Evolutionary conservation across 2,797 vertebrate genomes (phyloP).

Genomic region (Sebastes matsubarae): DNA sequence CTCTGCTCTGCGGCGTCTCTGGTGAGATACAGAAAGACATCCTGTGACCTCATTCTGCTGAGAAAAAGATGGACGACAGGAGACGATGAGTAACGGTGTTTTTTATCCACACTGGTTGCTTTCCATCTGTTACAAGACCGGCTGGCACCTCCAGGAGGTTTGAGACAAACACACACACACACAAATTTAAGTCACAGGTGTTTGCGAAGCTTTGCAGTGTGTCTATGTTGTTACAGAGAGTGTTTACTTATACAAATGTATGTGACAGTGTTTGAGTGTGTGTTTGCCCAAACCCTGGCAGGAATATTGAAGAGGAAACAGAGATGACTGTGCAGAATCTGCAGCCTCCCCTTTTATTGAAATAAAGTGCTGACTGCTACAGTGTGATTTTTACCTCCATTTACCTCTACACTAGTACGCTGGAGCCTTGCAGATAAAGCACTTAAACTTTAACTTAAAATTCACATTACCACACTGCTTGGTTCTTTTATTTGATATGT

Average conservation of each 20-base stretch:
- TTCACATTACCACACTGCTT: slow-evolving; percentile 1
- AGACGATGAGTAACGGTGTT: slow-evolving; percentile 33
- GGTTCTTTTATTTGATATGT: slow-evolving; percentile 2
- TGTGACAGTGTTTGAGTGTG: not conserved
- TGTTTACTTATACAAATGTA: not conserved
- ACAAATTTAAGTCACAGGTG: not conserved
- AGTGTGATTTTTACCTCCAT: slow-evolving; percentile 5
- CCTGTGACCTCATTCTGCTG: slow-evolving; percentile 24
- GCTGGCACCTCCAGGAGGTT: slow-evolving; percentile 44
- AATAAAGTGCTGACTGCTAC: slow-evolving; percentile 28
- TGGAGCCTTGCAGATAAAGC: slow-evolving; percentile 45
- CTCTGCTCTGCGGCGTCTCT: not conserved
- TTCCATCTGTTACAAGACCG: slow-evolving; percentile 46
- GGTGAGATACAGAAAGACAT: not conserved
- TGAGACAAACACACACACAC: not conserved
- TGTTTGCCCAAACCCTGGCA: slow-evolving; percentile 8
- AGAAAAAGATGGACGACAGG: slow-evolving; percentile 21
- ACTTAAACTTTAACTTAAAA: slow-evolving; percentile 35
- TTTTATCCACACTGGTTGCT: slow-evolving; percentile 11
- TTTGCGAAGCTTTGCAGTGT: not conserved
- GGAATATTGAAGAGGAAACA: slow-evolving; percentile 14
- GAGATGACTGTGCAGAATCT: slow-evolving; percentile 38
- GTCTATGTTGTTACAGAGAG: not conserved
- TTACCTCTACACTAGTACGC: slow-evolving; percentile 28
- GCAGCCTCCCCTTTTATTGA: slow-evolving; percentile 20